phyloP scores from a whole-genome alignment of 2,797 vertebrate species.

The Gymnothorax javanicus region DNA sequence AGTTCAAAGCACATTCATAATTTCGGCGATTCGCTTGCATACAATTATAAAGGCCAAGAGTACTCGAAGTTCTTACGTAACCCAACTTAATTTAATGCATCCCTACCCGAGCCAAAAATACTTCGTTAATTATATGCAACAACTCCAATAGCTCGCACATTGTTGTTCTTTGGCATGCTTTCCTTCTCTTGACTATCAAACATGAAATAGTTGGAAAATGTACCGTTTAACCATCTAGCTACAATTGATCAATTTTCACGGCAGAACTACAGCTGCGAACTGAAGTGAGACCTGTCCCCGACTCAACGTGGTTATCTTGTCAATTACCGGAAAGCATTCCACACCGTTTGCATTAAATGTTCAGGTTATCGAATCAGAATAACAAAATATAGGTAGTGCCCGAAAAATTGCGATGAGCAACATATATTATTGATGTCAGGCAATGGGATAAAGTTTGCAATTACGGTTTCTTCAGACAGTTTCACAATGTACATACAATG shows the following conservation, averaged over 20 bases:
- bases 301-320: background rate
- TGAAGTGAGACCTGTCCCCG: background rate
- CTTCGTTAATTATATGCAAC: background rate
- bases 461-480: background rate
- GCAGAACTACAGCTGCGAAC: background rate
- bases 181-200: background rate
- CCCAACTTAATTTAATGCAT: background rate
- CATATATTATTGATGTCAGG: background rate
- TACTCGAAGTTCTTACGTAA: background rate
- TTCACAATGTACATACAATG: background rate
- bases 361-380: background rate
- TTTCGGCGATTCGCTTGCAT: background rate
- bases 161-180: background rate
- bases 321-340: background rate
- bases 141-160: background rate
- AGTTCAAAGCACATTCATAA: background rate
- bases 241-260: background rate
- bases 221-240: conserved; percentile 2
- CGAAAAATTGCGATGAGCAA: background rate
- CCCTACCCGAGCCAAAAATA: background rate
- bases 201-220: background rate
- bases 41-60: background rate
- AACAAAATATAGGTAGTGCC: background rate
- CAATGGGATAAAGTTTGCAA: too few species aligned
- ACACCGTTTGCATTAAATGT: background rate